Percentiles rank a stretch among this genome's conserved stretches.
phyloP scores from a whole-genome alignment of 2,113 vertebrate genomes.

The Sapayoa aenigma region DNA sequence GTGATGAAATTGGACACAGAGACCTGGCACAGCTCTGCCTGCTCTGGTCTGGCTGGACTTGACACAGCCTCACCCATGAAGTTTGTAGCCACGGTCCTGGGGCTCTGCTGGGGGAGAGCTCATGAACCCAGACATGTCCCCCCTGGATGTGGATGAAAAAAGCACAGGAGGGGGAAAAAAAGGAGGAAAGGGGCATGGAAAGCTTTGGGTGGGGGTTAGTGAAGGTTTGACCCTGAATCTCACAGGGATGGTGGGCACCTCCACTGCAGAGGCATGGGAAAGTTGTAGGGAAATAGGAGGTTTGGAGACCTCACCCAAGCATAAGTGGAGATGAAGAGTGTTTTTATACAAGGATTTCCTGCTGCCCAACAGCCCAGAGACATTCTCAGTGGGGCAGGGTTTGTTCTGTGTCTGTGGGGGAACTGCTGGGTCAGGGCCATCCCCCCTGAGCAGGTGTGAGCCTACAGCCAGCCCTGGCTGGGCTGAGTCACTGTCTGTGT shows the following conservation, averaged over 20 bases:
- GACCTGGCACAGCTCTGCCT: background rate
- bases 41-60: background rate
- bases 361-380: accelerated
- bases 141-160: background rate
- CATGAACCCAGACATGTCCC: background rate
- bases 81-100: no score
- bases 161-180: accelerated
- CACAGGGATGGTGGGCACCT: background rate
- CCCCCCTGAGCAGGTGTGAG: accelerated
- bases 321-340: background rate
- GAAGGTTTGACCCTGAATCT: no score
- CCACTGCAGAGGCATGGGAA: background rate
- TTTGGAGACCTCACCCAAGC: background rate
- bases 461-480: accelerated
- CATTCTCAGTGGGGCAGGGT: background rate
- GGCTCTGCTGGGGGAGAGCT: no score
- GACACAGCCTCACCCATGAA: background rate
- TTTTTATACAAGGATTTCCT: accelerated
- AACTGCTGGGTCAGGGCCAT: background rate
- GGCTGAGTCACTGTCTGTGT: background rate
- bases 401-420: accelerated
- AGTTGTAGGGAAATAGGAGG: background rate
- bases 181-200: background rate
- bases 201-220: background rate
- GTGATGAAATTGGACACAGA: accelerated